Percentiles rank a stretch among this genome's conserved stretches.
Evolutionary conservation across 35 echinoderm and acorn worm species (phyloP).

Genomic region (Lytechinus variegatus): DNA sequence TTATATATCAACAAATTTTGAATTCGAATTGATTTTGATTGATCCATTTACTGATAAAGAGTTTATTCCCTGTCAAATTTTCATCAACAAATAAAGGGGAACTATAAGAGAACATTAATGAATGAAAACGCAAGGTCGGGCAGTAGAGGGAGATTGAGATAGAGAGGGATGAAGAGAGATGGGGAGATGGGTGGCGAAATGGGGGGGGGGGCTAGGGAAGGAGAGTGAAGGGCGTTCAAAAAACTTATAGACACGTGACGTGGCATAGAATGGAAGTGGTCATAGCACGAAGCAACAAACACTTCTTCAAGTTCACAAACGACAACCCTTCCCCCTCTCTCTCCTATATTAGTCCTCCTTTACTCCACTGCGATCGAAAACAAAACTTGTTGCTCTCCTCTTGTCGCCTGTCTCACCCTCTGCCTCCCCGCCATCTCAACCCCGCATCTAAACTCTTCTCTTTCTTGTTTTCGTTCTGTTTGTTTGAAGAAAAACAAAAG

Average conservation of each 20-base stretch:
- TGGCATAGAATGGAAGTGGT: background rate
- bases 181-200: too few relatives aligned
- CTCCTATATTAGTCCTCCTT: background rate
- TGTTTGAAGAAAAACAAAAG: background rate
- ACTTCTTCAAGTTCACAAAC: background rate
- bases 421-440: background rate
- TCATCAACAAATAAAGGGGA: too few relatives aligned
- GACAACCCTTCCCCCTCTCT: background rate
- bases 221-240: too few relatives aligned
- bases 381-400: background rate
- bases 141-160: background rate
- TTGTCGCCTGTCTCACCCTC: background rate
- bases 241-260: too few relatives aligned
- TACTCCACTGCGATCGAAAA: background rate
- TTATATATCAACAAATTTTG: too few relatives aligned
- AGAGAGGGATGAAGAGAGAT: background rate
- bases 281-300: background rate
- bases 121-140: too few relatives aligned
- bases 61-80: too few relatives aligned
- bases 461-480: background rate
- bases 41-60: too few relatives aligned
- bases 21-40: too few relatives aligned
- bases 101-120: too few relatives aligned
- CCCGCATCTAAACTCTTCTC: background rate
- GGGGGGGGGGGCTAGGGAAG: background rate